These are phyloP conservation scores for Apantesis nais DNA, from an alignment of 2,888 invertebrate species.

Conservation along the genomic window DNA sequence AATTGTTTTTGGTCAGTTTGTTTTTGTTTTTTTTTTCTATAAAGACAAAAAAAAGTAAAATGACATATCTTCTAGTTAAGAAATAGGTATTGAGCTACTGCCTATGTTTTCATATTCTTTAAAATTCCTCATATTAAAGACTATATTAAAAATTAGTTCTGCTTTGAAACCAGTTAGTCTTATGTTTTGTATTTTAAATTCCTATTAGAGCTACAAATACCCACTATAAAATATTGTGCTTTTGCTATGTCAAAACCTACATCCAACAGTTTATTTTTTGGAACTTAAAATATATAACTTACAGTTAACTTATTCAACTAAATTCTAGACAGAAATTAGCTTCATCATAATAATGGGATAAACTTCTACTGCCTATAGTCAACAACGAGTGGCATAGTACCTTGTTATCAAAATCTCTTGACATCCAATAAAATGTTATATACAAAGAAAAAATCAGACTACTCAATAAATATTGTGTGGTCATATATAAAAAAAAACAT, in stretches of 20 bases:
- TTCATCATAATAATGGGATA: too few species aligned
- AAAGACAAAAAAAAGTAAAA: not conserved
- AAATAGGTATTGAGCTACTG: not conserved
- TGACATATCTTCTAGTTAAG: not conserved
- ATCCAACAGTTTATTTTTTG: not conserved
- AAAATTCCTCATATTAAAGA: not conserved
- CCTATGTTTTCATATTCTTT: not conserved
- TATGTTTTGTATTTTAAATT: not conserved
- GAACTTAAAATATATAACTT: not conserved
- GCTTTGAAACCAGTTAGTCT: too few species aligned
- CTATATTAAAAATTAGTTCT: not conserved
- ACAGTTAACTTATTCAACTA: too few species aligned
- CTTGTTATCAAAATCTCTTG: too few species aligned
- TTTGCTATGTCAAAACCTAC: not conserved
- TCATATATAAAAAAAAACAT: not conserved
- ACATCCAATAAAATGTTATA: too few species aligned
- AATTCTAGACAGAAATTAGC: not conserved
- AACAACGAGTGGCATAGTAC: too few species aligned
- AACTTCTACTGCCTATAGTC: too few species aligned
- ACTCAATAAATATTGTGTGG: not conserved
- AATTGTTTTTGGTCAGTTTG: not conserved
- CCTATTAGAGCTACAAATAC: not conserved
- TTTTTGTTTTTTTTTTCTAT: not conserved
- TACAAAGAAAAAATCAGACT: too few species aligned
- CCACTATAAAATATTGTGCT: not conserved